Base-by-base conservation (phyloP, 2,113 vertebrate genomes). In the Nibea albiflora region DNA sequence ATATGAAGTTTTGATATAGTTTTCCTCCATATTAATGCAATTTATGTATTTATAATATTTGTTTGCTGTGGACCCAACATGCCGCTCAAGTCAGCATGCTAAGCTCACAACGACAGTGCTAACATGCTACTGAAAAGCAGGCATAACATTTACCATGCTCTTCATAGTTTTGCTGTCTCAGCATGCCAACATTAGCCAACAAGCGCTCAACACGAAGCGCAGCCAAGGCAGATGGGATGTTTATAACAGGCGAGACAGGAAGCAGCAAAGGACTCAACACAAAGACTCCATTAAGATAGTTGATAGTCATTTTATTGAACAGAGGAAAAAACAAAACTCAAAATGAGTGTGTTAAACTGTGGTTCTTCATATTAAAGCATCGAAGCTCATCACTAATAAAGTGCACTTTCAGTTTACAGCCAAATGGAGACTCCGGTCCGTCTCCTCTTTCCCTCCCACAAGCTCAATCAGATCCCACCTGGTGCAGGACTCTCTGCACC, bases 381-480 rank as follows among this genome's bases (percentile, higher is more conserved):
- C 26, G 69, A 78, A 90, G 86, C 85, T 92, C 82, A 77, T 91
- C 86, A 83, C 79, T 86, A 91, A 71, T 92, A 94, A 94, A 95
- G 92, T 94, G 92, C 93, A 92, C 91, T 92, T 94, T 89, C 88
- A 92, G 85, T 87, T 92, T 58, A 89, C 87, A 77, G 53, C 72
- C 80, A 67, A 49, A 67, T 3, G 17, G 77, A 87, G 80, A 78
- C 42, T 66, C n/a, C 0, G 3, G 5, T 20, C 62, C 39, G 22
- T 74, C 49, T 78, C 72, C 47, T 57, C 46, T 22, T 60, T 62
- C 72, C 28, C 50, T 65, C 63, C 57, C 35, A 70, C 47, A 16
- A 69, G n/a, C 31, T 73, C 47, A 10, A 19, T 73, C 80, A 39
- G 49, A 61, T 54, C 74, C 69, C 28, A 72, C n/a, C 35, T 9